These are phyloP conservation scores for Maconellicoccus hirsutus DNA, from an alignment of 1,140 invertebrate genomes.

Conservation along the genomic window DNA sequence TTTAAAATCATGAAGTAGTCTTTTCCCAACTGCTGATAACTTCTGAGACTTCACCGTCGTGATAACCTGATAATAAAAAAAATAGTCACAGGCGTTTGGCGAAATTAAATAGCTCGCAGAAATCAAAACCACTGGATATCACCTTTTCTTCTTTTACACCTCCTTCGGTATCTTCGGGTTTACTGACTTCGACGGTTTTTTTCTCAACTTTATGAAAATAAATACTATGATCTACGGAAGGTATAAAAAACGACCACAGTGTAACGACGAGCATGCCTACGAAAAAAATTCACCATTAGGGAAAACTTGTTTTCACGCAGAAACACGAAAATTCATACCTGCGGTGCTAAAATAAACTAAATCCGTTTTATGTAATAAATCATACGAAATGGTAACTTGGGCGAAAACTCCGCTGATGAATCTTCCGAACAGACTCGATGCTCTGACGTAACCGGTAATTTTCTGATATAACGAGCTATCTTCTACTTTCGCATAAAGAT, in stretches of 20 bases:
- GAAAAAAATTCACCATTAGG: neutral
- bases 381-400: constrained; percentile 24
- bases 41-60: neutral
- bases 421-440: constrained; percentile 25
- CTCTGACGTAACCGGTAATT: constrained; percentile 47
- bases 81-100: neutral
- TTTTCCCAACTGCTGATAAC: constrained; percentile 32
- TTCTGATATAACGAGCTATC: constrained; percentile 58
- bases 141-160: neutral
- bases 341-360: constrained; percentile 26
- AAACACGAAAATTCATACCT: constrained; percentile 23
- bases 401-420: constrained; percentile 25
- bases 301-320: neutral
- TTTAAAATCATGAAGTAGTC: constrained; percentile 58
- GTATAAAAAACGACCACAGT: constrained; percentile 23
- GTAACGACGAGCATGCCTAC: constrained; percentile 23
- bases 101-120: neutral
- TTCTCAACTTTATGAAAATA: constrained; percentile 23
- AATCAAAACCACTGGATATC: neutral
- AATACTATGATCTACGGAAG: constrained; percentile 24
- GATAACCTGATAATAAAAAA: neutral
- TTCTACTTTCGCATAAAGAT: constrained; percentile 80
- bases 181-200: neutral
- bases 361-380: neutral
- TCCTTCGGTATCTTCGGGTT: neutral